phyloP scores from a whole-genome alignment of 92 coral and sea anemone genomes.

The Anthopleura xanthogrammica region DNA sequence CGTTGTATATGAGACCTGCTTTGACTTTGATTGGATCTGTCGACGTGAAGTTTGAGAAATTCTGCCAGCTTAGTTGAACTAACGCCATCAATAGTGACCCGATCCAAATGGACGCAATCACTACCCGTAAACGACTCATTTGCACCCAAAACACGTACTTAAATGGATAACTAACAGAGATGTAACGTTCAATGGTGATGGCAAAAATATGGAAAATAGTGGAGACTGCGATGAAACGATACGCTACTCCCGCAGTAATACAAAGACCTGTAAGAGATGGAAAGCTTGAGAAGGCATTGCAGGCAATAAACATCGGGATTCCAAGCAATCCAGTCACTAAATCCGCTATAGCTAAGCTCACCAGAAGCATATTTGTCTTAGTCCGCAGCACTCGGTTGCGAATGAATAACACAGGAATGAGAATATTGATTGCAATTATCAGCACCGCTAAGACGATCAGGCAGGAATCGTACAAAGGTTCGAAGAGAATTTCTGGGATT shows the following conservation, averaged over 20 bases:
- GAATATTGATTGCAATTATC: conserved; percentile 52
- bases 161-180: conserved; percentile 82
- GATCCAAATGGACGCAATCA: conserved; percentile 71
- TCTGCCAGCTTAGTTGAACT: conserved; percentile 81
- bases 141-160: conserved; percentile 74
- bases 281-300: conserved; percentile 55
- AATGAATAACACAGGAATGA: conserved; percentile 65
- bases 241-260: conserved; percentile 69
- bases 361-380: conserved; percentile 75
- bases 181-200: conserved; percentile 87
- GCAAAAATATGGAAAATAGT: conserved; percentile 92
- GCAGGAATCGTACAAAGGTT: conserved; percentile 58
- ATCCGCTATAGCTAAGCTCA: conserved; percentile 70
- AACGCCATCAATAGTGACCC: conserved; percentile 69
- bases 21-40: conserved; percentile 36
- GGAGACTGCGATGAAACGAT: conserved; percentile 88
- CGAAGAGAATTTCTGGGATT: conserved; percentile 35
- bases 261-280: conserved; percentile 57
- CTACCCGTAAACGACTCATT: conserved; percentile 55
- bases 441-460: conserved; percentile 60
- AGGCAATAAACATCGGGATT: conserved; percentile 63
- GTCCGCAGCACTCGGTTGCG: conserved; percentile 60
- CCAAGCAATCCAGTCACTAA: conserved; percentile 75
- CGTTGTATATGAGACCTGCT: conserved; percentile 63
- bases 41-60: conserved; percentile 38